Evolutionary conservation across 2,797 vertebrate species (phyloP).

Genomic region (Mormyrus proboscirostris): DNA sequence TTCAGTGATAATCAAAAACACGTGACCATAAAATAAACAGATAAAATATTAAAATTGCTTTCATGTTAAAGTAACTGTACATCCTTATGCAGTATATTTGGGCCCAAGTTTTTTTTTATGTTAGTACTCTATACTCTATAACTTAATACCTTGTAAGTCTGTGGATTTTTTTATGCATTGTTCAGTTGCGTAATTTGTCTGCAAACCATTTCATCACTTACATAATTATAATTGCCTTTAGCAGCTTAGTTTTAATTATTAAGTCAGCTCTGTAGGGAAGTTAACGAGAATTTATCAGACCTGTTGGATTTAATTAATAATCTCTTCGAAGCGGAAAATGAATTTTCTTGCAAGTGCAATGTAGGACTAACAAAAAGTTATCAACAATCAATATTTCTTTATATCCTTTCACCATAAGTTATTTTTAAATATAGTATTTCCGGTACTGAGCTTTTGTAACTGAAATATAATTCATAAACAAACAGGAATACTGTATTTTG

Average conservation of each 20-base stretch:
- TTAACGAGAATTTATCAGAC: constrained; percentile 50
- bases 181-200: neutral
- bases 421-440: neutral
- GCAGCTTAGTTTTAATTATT: constrained; percentile 31
- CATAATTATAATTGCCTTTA: neutral
- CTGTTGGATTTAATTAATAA: constrained; percentile 38
- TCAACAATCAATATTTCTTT: neutral
- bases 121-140: neutral
- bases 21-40: neutral
- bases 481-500: neutral
- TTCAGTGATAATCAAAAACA: neutral
- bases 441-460: neutral
- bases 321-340: constrained; percentile 28
- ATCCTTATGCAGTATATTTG: neutral
- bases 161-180: neutral
- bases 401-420: neutral
- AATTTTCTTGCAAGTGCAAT: neutral
- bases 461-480: neutral
- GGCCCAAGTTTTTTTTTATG: neutral
- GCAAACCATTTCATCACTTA: neutral
- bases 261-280: constrained; percentile 31
- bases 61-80: neutral
- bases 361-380: neutral
- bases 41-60: neutral
- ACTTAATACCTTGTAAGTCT: neutral